phyloP scores from a whole-genome alignment of 2,113 vertebrate species.

The Regulus satrapa region DNA sequence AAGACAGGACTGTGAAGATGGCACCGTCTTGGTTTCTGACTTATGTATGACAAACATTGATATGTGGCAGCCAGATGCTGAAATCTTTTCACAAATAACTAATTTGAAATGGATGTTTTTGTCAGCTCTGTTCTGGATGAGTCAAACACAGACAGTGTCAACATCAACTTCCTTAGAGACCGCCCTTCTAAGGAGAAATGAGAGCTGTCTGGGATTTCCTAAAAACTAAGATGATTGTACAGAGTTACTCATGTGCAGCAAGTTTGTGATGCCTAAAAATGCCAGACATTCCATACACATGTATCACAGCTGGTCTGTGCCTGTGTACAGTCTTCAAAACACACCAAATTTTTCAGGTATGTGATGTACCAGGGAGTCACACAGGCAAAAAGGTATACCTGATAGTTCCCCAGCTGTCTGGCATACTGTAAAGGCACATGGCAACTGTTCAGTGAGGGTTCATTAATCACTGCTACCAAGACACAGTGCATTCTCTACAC shows the following conservation, averaged over 20 bases:
- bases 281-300: not conserved
- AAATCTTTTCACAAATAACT: not conserved
- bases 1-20: not conserved
- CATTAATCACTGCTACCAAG: not conserved
- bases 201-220: not conserved
- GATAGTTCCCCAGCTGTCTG: not conserved
- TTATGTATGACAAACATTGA: not conserved
- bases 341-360: not conserved
- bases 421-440: not conserved
- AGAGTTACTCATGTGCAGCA: not conserved
- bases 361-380: not conserved
- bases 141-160: not conserved
- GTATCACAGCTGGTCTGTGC: not conserved
- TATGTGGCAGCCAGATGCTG: not conserved
- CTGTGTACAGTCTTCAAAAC: not conserved
- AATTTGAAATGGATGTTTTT: not conserved
- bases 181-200: not conserved
- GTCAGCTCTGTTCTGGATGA: not conserved
- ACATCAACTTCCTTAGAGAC: not conserved
- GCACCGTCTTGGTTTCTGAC: not conserved
- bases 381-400: not conserved
- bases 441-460: accelerated
- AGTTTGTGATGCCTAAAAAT: not conserved
- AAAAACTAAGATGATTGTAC: not conserved
- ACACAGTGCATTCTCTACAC: not conserved